Base-by-base conservation (phyloP, 2,888 invertebrate genomes). In the Caenorhabditis wallacei region DNA sequence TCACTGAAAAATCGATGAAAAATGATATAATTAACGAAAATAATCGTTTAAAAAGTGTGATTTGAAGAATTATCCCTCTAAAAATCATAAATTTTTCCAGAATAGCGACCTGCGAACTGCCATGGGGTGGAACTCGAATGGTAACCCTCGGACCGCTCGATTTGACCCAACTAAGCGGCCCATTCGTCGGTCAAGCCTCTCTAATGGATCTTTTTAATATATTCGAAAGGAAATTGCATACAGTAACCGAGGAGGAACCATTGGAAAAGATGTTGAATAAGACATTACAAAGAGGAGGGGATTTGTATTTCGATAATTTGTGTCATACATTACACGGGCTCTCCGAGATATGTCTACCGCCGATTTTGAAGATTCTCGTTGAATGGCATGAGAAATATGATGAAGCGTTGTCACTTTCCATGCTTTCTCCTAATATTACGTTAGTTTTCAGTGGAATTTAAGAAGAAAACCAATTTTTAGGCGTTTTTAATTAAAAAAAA, bases 311-410 rank as follows among this genome's bases (percentile, higher is more conserved):
- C 91, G 98, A 99, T 86, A 93, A 93, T 88, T 89, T 93, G 59
- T 80, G 91, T 53, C 78, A 88, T 16, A 76, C 82, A 3, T 51
- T 84, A 13, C 69, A 69, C 30, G 79, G 61, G n/a, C 46, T 82
- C 24, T 97, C 98, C 0, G 99, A 99, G 92, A 97, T 98, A 92
- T 98, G 98, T 93, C 93, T 99, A 85, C 99, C 99, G 0, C 98
- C 98, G 3, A 94, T 99, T 84, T 93, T 99, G 85, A 94, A 95
- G 75, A 97, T 97, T 1, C 93, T 99, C 59, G 96, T 98, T 92
- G 95, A 96, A 20, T 99, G 99, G 99, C 96, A 97, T 89, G 84
- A 85, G 30, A 70, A 85, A 18, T 85, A 84, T 48, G 88, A 87
- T 24, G 85, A 84, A 37, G 56, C 76, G n/a, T 57, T 87, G 63